Evolutionary conservation across 1,140 invertebrate species (phyloP), one percentile per base, ranked within the genome.

Genomic region (Lucilia sericata): DNA sequence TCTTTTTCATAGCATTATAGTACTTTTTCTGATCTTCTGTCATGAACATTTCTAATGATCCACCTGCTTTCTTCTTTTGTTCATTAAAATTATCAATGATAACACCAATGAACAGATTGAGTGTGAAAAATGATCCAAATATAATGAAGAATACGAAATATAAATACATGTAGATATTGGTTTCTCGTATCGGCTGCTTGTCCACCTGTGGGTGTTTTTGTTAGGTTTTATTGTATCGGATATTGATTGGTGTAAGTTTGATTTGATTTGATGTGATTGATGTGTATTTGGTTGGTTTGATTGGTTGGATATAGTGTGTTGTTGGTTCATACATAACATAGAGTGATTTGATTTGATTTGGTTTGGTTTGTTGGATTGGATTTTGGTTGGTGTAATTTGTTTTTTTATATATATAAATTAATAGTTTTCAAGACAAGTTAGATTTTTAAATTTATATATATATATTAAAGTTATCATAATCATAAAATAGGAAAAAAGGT

Each of bases 11-110:
- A 83, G 98, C 98, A 92, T 98, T 99, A 93, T 99, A 99, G 92
- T 99, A 99, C 93, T 99, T 99, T 94, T 99, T 99, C 92, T 99
- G 98, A 93, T 99, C 98, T 92, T 99, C 98, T 86, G 98, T 99
- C 98, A 99, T 99, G 93, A 99, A 99, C 97, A 99, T 98, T 92
- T 99, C 98, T 76, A 99, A 93, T 86, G 98, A 99, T 86, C 98
- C 98, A 89, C 98, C 98, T 88, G 97, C 96, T 91, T 99, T 99
- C 93, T 99, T 99, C 94, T 99, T 99, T 92, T 99, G 98, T 92
- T 99, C 97, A 92, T 99, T 99, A 92, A 99, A 99, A 92, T 99
- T 98, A 91, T 99, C 97, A 91, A 99, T 99, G 93, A 99, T 98
- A 88, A 98, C 98, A 94, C 97, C 97, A 93, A 99, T 98, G 93